Evolutionary conservation across 2,113 vertebrate genomes (phyloP).

Genomic region (Nesoenas mayeri): DNA sequence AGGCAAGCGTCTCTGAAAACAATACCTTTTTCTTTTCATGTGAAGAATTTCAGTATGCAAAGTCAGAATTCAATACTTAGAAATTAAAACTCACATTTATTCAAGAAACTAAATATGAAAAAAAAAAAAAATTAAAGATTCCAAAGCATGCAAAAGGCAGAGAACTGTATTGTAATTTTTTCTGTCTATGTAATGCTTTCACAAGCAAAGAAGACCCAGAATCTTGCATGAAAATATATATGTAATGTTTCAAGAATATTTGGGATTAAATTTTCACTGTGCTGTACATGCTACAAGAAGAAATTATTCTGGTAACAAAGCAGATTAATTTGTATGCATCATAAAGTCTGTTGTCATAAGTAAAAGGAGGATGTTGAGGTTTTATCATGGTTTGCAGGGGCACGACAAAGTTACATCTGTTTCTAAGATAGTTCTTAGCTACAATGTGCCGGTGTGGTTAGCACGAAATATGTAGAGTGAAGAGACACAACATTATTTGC

Average conservation of each 20-base stretch:
- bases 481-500: conserved; percentile 56
- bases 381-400: conserved; percentile 74
- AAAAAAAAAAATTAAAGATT: not conserved
- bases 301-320: not conserved
- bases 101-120: not conserved
- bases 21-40: not conserved
- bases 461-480: conserved; percentile 24
- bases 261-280: not conserved
- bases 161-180: not conserved
- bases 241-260: not conserved
- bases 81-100: not conserved
- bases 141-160: not conserved
- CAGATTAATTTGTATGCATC: not conserved
- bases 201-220: not conserved
- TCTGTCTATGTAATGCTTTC: not conserved
- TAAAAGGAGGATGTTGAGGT: conserved; percentile 78
- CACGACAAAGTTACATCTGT: conserved; percentile 67
- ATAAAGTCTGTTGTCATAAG: conserved; percentile 18
- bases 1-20: not conserved
- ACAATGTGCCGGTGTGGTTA: conserved; percentile 69
- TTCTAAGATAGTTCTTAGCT: conserved; percentile 57
- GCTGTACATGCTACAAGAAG: not conserved
- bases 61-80: not conserved
- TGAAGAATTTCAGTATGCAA: not conserved
- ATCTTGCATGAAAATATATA: not conserved